phyloP scores from a whole-genome alignment of 2,113 vertebrate genomes.

The Forbesichthys papilliferus region DNA sequence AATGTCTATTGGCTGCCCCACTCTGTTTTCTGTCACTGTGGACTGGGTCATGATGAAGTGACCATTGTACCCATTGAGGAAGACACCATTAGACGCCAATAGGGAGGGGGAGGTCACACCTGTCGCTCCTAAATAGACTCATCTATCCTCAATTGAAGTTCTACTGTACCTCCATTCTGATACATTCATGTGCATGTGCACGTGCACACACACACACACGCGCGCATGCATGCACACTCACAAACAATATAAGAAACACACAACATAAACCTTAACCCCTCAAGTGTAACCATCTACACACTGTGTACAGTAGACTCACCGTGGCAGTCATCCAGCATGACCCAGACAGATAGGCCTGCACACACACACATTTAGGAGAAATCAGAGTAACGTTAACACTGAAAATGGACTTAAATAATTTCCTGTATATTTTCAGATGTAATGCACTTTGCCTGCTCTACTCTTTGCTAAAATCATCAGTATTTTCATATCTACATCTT shows the following conservation, averaged over 20 bases:
- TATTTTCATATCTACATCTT: too few relatives aligned
- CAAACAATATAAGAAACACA: too few relatives aligned
- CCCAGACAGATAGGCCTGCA: neutral
- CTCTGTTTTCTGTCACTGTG: neutral
- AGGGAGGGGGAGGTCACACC: conserved; percentile 40
- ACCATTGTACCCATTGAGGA: conserved; percentile 8
- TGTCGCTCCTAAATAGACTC: conserved; percentile 47
- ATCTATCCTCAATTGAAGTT: conserved; percentile 18
- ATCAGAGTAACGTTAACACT: too few relatives aligned
- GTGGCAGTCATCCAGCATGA: neutral
- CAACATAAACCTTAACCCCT: too few relatives aligned
- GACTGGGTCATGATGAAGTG: neutral
- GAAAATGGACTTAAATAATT: too few relatives aligned
- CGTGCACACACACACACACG: neutral
- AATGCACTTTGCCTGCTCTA: too few relatives aligned
- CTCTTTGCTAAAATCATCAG: too few relatives aligned
- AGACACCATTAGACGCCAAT: conserved; percentile 22
- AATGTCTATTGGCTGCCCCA: neutral
- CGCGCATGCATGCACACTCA: neutral
- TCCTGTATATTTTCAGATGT: too few relatives aligned
- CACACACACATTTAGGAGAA: neutral
- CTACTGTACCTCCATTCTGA: neutral
- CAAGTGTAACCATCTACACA: too few relatives aligned
- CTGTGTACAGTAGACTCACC: neutral
- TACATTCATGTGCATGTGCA: conserved; percentile 39